phyloP scores from a whole-genome alignment of 2,113 vertebrate genomes.

The Dunckerocampus dactyliophorus region DNA sequence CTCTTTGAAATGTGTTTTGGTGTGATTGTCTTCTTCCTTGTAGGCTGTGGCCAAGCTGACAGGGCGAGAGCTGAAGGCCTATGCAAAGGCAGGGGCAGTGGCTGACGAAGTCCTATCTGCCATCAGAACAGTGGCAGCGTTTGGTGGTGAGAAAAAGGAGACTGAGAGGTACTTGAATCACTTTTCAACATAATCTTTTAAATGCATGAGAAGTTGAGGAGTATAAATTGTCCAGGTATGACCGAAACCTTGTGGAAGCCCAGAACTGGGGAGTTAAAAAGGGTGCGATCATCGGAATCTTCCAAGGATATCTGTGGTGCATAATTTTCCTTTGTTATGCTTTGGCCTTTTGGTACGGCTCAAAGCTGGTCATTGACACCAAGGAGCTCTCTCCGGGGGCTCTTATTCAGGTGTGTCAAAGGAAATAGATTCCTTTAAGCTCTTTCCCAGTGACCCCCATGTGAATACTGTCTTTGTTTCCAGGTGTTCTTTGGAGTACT shows the following conservation, averaged over 20 bases:
- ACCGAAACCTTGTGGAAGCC: constrained; percentile 69
- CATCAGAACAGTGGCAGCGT: constrained; percentile 74
- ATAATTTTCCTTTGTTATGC: constrained; percentile 74
- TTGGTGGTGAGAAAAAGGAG: constrained; percentile 75
- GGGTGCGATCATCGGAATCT: constrained; percentile 64
- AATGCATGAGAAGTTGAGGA: neutral
- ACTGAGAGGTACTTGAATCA: constrained; percentile 55
- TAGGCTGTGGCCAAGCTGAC: constrained; percentile 70
- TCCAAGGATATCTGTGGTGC: constrained; percentile 75
- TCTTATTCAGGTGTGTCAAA: constrained; percentile 68
- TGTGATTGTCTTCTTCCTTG: neutral
- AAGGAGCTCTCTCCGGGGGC: constrained; percentile 70
- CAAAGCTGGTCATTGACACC: constrained; percentile 72
- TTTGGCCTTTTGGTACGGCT: constrained; percentile 76
- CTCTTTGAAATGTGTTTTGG: too few relatives aligned
- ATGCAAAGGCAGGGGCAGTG: constrained; percentile 74
- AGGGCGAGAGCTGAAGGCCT: constrained; percentile 67
- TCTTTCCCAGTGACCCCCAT: neutral
- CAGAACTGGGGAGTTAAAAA: constrained; percentile 75
- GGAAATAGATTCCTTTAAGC: neutral
- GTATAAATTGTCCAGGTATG: constrained; percentile 56
- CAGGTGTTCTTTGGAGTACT: constrained; percentile 78
- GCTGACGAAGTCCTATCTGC: constrained; percentile 75
- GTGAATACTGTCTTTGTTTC: neutral
- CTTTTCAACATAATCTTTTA: neutral